These are phyloP conservation scores for Tanytarsus gracilentus DNA, from an alignment of 2,888 invertebrate genomes.

Conservation along the genomic window DNA sequence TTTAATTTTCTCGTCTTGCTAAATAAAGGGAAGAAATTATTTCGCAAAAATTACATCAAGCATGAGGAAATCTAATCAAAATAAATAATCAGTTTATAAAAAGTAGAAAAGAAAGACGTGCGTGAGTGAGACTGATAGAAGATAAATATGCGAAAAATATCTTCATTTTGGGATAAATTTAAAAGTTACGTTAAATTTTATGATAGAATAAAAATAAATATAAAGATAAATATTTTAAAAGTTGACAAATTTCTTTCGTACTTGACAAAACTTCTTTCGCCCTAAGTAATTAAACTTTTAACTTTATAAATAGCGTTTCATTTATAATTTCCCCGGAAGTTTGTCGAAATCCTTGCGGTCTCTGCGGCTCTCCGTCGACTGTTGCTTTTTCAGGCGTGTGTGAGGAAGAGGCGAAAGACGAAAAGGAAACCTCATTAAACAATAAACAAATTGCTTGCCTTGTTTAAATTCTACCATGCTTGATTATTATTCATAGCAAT, in stretches of 20 bases:
- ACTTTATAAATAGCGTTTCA: neutral
- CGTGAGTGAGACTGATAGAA: too few relatives aligned
- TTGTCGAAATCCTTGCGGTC: slow-evolving; percentile 3
- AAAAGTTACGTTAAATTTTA: too few relatives aligned
- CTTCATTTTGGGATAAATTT: too few relatives aligned
- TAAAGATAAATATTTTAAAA: too few relatives aligned
- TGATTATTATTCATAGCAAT: neutral
- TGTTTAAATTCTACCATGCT: slow-evolving; percentile 8
- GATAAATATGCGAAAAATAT: too few relatives aligned
- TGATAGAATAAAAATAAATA: too few relatives aligned
- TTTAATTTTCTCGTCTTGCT: slow-evolving; percentile 17
- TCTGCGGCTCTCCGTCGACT: neutral
- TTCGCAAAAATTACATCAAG: neutral
- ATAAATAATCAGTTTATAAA: slow-evolving; percentile 20
- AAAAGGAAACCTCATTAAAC: slow-evolving; percentile 7
- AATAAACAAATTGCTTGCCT: slow-evolving; percentile 8
- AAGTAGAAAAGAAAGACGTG: neutral
- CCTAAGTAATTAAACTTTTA: too few relatives aligned
- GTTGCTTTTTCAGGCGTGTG: too few relatives aligned
- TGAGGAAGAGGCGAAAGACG: neutral
- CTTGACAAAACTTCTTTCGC: too few relatives aligned
- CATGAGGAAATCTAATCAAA: slow-evolving; percentile 25
- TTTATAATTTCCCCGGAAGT: slow-evolving; percentile 5
- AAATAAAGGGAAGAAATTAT: neutral
- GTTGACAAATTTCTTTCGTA: too few relatives aligned